Evolutionary conservation across 2,888 invertebrate species (phyloP), one percentile per base, ranked within the genome.

Genomic region (Thymelicus acteon): DNA sequence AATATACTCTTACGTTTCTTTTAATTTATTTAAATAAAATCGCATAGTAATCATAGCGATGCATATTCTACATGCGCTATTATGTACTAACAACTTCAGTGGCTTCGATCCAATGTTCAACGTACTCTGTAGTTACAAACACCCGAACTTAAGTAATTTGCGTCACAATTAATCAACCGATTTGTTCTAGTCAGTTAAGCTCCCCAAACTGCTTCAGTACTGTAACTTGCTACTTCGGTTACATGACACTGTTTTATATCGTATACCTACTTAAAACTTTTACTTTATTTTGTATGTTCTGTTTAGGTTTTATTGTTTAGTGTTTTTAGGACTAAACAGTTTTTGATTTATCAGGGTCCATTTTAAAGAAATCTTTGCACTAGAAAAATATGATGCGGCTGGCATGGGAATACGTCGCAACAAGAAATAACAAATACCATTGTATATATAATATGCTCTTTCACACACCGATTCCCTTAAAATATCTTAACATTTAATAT

Each of bases 131-230:
- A 63, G 63, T 19, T 52, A 57, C 54, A 47, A 54, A 44, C 44
- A 63, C 49, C 57, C 60, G 49, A 70, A 70, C 49, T 70, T 70
- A 60, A 70, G 70, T 70, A 70, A 70, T 70, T 60, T 65, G 70
- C 60, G 70, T 65, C 70, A 70, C 64, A 70, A 65, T 65, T 70
- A 70, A 70, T 70, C 70, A 70, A 70, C 60, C 60, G 49, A 65
- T 70, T 70, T 70, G 70, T 70, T 70, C 64, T 70, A 70, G 70
- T 65, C 70, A 64, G 70, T 70, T 65, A 65, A 70, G 65, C 70
- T 65, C 47, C 19, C 64, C 49, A 60, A 70, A 70, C 44, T 64
- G 64, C 60, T 71, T 19, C 13, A 13, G 57, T 57, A 13, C 31
- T 57, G 19, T 24, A 37, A 57, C 57, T 37, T 54, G 52, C 52